Conservation (phyloP, 2,113 vertebrate species). For the Bos indicus region DNA sequence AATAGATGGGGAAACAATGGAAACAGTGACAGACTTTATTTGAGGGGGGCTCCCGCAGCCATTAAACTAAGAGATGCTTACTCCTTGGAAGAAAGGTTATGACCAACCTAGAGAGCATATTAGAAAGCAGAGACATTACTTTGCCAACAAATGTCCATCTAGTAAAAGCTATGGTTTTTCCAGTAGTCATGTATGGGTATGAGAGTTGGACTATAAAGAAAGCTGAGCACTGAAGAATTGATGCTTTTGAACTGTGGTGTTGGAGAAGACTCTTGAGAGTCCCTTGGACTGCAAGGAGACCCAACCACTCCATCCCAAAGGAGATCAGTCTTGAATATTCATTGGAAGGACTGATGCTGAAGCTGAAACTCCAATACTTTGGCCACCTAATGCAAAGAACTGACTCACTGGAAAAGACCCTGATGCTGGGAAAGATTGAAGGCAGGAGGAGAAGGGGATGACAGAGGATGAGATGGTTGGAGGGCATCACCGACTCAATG, state of each 20-base stretch:
- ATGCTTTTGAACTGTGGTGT: background rate
- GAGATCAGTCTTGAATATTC: background rate
- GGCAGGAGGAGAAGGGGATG: rapidly evolving
- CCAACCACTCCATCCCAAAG: background rate
- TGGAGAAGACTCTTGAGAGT: background rate
- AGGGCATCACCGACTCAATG: background rate
- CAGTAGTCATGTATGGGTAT: background rate
- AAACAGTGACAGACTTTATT: background rate
- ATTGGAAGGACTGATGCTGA: background rate
- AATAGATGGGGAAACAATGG: background rate
- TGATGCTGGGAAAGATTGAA: background rate
- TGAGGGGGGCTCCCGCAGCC: background rate
- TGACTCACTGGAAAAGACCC: background rate
- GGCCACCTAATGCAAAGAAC: background rate
- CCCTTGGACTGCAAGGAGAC: background rate
- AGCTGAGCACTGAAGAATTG: background rate
- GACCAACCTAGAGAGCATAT: background rate
- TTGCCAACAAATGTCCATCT: background rate
- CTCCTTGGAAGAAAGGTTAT: background rate
- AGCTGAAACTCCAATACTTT: background rate
- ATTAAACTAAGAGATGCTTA: background rate
- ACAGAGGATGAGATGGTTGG: background rate
- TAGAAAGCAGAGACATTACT: background rate
- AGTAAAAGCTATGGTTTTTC: background rate
- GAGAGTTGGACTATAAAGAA: background rate